Base-by-base conservation (phyloP, 1,140 invertebrate species). In the Pseudomyrmex concolor region DNA sequence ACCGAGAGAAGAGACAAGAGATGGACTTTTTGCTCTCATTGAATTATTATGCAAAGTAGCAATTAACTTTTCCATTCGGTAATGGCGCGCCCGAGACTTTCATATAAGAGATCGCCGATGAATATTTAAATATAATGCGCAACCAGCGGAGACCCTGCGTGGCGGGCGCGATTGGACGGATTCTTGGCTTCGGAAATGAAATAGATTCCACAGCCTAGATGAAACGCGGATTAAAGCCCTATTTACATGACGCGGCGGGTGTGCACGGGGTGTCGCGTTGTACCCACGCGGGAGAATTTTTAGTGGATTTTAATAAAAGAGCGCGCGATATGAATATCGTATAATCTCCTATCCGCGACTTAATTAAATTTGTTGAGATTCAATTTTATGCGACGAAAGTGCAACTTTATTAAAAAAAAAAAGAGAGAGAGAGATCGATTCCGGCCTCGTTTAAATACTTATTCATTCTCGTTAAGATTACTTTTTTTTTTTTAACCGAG, bases 31-130 rank as follows among this genome's bases (percentile, higher is more conserved):
- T 73, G 66, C 25, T 84, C 51, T 66, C 80, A 89, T 91, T 91
- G 89, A 89, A 91, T 91, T 90, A 91, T 91, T 91, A 91, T 91
- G 90, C 84, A 91, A 91, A 91, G 85, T 88, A 91, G 90, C 90
- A 90, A 91, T 91, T 91, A 91, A 90, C 83, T 84, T 91, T 62
- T 86, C 72, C 59, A 86, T 87, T 90, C 84, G 59, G 86, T 82
- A 91, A 84, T 85, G 73, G 59, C 64, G 60, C 67, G 34, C 57
- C 60, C 48, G 70, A 66, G 66, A 84, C 81, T 86, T 84, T 89
- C 84, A 71, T 88, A 90, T 90, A 86, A 90, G 83, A 89, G 86
- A 89, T 91, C 84, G 77, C 81, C 89, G 89, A 90, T 90, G 87
- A 89, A 90, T 90, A 91, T 90, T 90, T 86, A 88, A 90, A 89